These are phyloP conservation scores for Blomia tropicalis DNA, from an alignment of 2,888 invertebrate species.

Conservation along the genomic window DNA sequence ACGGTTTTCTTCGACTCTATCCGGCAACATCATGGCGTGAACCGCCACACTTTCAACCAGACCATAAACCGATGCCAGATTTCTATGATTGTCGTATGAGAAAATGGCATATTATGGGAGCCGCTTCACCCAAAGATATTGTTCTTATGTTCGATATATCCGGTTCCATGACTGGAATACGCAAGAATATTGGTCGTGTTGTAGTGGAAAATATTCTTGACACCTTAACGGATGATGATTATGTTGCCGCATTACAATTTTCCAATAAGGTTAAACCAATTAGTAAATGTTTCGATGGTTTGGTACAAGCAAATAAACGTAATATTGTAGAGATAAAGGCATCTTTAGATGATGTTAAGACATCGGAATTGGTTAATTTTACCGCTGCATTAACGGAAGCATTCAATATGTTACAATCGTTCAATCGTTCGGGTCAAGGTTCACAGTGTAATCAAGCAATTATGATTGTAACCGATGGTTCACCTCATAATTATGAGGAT, in stretches of 20 bases:
- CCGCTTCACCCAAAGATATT: constrained; percentile 92
- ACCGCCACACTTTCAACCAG: constrained; percentile 7
- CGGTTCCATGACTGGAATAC: constrained; percentile 87
- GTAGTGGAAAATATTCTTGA: constrained; percentile 76
- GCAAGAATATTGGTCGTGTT: constrained; percentile 72
- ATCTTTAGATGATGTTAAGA: constrained; percentile 48
- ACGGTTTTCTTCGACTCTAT: constrained; percentile 79
- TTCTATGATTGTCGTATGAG: constrained; percentile 79
- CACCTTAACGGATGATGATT: constrained; percentile 93
- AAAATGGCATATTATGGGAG: constrained; percentile 83
- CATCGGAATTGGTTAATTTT: constrained; percentile 67
- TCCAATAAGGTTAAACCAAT: constrained; percentile 7
- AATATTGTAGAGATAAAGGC: constrained; percentile 45
- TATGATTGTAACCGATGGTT: constrained; percentile 97
- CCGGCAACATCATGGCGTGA: constrained; percentile 41
- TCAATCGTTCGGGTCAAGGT: constrained; percentile 34
- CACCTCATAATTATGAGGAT: constrained; percentile 83
- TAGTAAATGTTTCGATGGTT: constrained; percentile 51
- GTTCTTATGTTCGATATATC: constrained; percentile 85
- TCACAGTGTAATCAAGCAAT: constrained; percentile 95
- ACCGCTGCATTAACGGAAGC: constrained; percentile 63
- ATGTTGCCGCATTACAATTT: constrained; percentile 55
- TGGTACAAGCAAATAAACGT: constrained; percentile 58
- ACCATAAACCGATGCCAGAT: constrained; percentile 43
- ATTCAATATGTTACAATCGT: constrained; percentile 52